Evolutionary conservation across 2,888 invertebrate genomes (phyloP).

Genomic region (Torymus aiolomorphi): DNA sequence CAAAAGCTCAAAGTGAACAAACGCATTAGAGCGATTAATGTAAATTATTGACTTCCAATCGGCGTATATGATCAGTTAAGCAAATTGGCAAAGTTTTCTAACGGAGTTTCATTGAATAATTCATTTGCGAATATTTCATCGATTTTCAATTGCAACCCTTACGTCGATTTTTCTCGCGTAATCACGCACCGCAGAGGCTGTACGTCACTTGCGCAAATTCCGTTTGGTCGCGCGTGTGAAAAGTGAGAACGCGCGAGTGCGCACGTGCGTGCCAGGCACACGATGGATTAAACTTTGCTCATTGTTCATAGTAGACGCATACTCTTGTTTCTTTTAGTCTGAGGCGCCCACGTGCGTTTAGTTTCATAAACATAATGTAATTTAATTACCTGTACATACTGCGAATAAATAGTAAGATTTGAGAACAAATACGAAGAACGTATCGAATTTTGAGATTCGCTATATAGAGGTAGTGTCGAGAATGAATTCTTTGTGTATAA

Average conservation of each 20-base stretch:
- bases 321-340: background rate
- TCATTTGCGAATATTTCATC: too few relatives aligned
- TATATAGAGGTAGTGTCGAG: background rate
- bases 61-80: too few relatives aligned
- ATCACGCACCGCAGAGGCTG: too few relatives aligned
- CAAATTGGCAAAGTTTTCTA: too few relatives aligned
- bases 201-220: too few relatives aligned
- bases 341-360: constrained; percentile 35
- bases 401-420: constrained; percentile 24
- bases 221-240: background rate
- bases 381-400: constrained; percentile 52
- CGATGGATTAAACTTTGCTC: constrained; percentile 32
- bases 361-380: constrained; percentile 40
- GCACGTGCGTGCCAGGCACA: background rate
- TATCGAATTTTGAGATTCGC: constrained; percentile 12
- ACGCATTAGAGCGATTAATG: too few relatives aligned
- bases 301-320: constrained; percentile 33
- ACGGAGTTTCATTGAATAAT: too few relatives aligned
- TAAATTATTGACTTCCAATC: too few relatives aligned
- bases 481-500: constrained; percentile 38
- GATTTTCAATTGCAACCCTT: too few relatives aligned
- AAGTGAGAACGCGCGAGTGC: background rate
- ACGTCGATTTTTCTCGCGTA: too few relatives aligned
- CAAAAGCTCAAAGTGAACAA: too few relatives aligned
- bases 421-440: background rate